A percentile compares a stretch with the other conserved stretches of the same genome.
These are phyloP conservation scores for Scaptomyza flava DNA, from an alignment of 2,888 invertebrate species.

Conservation along the genomic window DNA sequence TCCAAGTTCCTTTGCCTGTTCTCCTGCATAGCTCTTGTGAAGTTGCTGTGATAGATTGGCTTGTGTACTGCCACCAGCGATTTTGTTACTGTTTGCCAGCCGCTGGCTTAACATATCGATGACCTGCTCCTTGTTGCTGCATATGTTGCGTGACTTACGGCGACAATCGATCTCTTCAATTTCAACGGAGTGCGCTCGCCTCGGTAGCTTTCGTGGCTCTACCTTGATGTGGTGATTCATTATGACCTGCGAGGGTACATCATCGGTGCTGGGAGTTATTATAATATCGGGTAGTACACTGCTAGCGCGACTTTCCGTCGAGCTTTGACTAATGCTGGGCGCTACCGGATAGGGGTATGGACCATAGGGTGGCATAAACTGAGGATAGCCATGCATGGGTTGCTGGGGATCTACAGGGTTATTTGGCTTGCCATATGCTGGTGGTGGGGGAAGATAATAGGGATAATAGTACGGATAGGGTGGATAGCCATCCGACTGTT, in stretches of 20 bases:
- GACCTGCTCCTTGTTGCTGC: slow-evolving; percentile 67
- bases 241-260: slow-evolving; percentile 77
- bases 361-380: slow-evolving; percentile 64
- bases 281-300: slow-evolving; percentile 82
- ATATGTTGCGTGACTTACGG: slow-evolving; percentile 44
- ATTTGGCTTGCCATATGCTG: slow-evolving; percentile 57
- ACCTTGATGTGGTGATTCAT: slow-evolving; percentile 74
- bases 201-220: slow-evolving; percentile 62
- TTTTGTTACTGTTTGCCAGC: slow-evolving; percentile 74
- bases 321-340: slow-evolving; percentile 72
- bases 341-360: slow-evolving; percentile 71
- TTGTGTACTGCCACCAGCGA: slow-evolving; percentile 67
- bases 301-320: slow-evolving; percentile 73
- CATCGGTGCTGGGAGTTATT: slow-evolving; percentile 82
- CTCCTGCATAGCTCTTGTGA: slow-evolving; percentile 75
- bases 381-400: slow-evolving; percentile 45
- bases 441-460: slow-evolving; percentile 68
- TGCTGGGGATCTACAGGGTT: slow-evolving; percentile 38
- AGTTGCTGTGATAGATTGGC: slow-evolving; percentile 71
- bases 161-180: slow-evolving; percentile 65
- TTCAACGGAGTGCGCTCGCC: slow-evolving; percentile 68
- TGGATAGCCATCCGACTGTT: slow-evolving; percentile 60
- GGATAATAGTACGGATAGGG: slow-evolving; percentile 80
- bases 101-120: slow-evolving; percentile 79
- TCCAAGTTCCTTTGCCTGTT: slow-evolving; percentile 73